Conservation (phyloP, 1,140 invertebrate genomes). For the Scaptomyza graminum region DNA sequence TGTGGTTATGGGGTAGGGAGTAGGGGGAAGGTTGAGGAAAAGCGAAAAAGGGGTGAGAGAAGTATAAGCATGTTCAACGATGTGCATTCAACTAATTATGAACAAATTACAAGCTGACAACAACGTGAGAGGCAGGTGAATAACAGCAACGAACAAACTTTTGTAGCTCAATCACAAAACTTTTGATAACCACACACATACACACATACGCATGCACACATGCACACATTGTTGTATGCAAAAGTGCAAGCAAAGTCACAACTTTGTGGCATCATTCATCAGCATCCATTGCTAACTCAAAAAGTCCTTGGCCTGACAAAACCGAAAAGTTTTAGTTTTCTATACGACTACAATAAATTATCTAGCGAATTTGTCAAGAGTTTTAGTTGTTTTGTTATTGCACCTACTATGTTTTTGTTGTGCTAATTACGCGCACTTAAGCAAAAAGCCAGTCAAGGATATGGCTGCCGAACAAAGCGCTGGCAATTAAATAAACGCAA, state of each 20-base stretch:
- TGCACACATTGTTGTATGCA: slow-evolving; percentile 37
- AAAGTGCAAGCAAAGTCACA: slow-evolving; percentile 64
- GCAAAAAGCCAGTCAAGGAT: slow-evolving; percentile 32
- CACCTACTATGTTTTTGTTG: not conserved
- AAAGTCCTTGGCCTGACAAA: slow-evolving; percentile 60
- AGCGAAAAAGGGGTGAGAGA: not conserved
- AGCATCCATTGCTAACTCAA: slow-evolving; percentile 48
- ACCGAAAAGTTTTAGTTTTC: slow-evolving; percentile 30
- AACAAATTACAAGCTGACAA: slow-evolving; percentile 72
- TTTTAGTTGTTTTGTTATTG: not conserved
- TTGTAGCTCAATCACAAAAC: slow-evolving; percentile 75
- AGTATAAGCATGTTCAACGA: slow-evolving; percentile 60
- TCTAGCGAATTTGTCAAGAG: slow-evolving; percentile 7
- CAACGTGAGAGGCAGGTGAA: slow-evolving; percentile 30
- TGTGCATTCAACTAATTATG: slow-evolving; percentile 79
- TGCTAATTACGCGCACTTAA: slow-evolving; percentile 77
- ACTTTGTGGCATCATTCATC: slow-evolving; percentile 77
- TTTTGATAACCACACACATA: slow-evolving; percentile 39
- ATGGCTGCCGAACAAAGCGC: slow-evolving; percentile 56
- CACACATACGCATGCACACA: slow-evolving; percentile 15
- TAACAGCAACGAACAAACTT: slow-evolving; percentile 49
- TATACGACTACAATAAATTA: not conserved
- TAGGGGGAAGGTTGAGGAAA: no score
- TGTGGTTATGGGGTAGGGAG: not conserved
- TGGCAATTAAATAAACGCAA: slow-evolving; percentile 70